These are phyloP conservation scores for Spodoptera frugiperda DNA, from an alignment of 1,140 invertebrate genomes.

Conservation along the genomic window DNA sequence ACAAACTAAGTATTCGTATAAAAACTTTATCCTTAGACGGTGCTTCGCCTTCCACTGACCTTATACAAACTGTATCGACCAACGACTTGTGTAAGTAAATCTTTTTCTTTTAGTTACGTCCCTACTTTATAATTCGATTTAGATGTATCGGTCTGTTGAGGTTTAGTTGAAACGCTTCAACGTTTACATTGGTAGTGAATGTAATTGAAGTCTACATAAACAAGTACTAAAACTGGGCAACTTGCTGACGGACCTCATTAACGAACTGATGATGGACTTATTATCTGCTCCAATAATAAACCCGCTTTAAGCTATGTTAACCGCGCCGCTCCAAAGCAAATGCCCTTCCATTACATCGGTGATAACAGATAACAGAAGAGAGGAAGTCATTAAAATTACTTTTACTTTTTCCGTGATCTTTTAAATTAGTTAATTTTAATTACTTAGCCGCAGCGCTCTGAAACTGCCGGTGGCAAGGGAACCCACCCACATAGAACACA, in stretches of 20 bases:
- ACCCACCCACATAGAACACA: background rate
- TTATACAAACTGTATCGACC: constrained; percentile 17
- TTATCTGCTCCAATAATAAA: constrained; percentile 45
- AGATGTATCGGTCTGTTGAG: background rate
- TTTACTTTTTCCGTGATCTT: background rate
- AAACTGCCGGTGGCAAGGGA: background rate
- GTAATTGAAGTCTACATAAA: constrained; percentile 16
- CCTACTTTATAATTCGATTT: background rate
- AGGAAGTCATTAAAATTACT: background rate
- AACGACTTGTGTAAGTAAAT: constrained; percentile 8
- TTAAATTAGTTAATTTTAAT: background rate
- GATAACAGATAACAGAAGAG: background rate
- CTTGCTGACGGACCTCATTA: constrained; percentile 40
- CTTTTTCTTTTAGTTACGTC: background rate
- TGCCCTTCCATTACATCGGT: background rate
- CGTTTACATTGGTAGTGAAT: constrained; percentile 24
- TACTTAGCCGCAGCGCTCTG: background rate
- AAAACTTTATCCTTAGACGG: constrained; percentile 28
- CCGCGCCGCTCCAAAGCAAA: background rate
- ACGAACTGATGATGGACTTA: constrained; percentile 38
- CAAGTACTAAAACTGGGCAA: constrained; percentile 8
- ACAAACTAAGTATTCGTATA: constrained; percentile 33
- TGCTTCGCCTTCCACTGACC: constrained; percentile 9
- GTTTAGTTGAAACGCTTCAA: constrained; percentile 1
- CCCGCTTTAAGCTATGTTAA: constrained; percentile 19